A percentile compares a stretch with the other conserved stretches of the same genome.
These are phyloP conservation scores for Nomada fucata DNA, from an alignment of 2,888 invertebrate species.

Conservation along the genomic window DNA sequence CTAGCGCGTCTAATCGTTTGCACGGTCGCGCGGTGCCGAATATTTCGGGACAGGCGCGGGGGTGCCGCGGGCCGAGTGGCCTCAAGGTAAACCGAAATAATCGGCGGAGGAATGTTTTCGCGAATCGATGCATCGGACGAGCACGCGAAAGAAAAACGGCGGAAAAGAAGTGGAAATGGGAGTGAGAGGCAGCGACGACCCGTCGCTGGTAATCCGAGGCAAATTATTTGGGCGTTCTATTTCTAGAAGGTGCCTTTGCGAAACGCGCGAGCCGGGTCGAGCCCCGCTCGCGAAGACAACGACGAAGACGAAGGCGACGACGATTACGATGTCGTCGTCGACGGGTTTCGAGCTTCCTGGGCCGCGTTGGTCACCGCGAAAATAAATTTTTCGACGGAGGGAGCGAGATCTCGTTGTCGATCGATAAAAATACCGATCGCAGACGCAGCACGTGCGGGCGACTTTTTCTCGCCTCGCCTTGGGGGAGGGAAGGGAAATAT, in stretches of 20 bases:
- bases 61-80: neutral
- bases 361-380: conserved; percentile 75
- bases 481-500: neutral
- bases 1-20: neutral
- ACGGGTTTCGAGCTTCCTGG: conserved; percentile 67
- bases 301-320: conserved; percentile 58
- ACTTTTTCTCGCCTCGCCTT: neutral
- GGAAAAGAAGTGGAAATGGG: conserved; percentile 18
- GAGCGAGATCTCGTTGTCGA: conserved; percentile 41
- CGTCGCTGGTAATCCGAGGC: conserved; percentile 82
- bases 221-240: conserved; percentile 85
- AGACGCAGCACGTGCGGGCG: conserved; percentile 8
- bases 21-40: neutral
- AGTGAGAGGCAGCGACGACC: conserved; percentile 69
- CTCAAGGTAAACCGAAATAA: neutral
- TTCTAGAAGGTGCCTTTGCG: conserved; percentile 84
- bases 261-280: conserved; percentile 81
- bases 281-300: conserved; percentile 69
- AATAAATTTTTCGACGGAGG: conserved; percentile 78
- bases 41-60: neutral
- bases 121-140: conserved; percentile 24
- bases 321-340: conserved; percentile 35
- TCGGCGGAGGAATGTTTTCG: conserved; percentile 1
- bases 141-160: conserved; percentile 16
- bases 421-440: conserved; percentile 64